Percentiles rank a stretch among this genome's conserved stretches.
These are phyloP conservation scores for Drosophila dives DNA, from an alignment of 2,888 invertebrate genomes.

Conservation along the genomic window DNA sequence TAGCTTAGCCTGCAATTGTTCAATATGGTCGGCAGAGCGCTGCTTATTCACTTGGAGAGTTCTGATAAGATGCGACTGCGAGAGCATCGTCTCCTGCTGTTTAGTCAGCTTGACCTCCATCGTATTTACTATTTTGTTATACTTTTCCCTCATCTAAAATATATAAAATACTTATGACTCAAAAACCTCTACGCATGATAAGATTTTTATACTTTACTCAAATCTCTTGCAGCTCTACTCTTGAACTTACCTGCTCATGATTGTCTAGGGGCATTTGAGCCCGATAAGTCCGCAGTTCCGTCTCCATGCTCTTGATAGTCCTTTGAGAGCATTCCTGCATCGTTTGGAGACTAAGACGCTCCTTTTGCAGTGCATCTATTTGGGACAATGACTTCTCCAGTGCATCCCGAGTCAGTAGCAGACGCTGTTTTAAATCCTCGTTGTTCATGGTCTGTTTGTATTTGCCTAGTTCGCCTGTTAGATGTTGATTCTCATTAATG, in stretches of 20 bases:
- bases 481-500: conserved; percentile 82
- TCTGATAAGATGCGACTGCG: conserved; percentile 48
- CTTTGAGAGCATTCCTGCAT: conserved; percentile 89
- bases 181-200: neutral
- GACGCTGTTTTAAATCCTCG: conserved; percentile 57
- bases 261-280: conserved; percentile 59
- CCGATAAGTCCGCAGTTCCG: conserved; percentile 87
- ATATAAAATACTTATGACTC: neutral
- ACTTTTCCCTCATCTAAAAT: conserved; percentile 85
- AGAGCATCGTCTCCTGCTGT: conserved; percentile 45
- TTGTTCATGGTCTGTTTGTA: conserved; percentile 44
- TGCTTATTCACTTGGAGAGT: conserved; percentile 69
- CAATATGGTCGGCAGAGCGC: conserved; percentile 46
- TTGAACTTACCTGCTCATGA: conserved; percentile 61
- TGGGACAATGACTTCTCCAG: conserved; percentile 84
- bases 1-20: conserved; percentile 62
- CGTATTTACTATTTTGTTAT: conserved; percentile 86
- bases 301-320: conserved; percentile 89
- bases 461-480: conserved; percentile 69
- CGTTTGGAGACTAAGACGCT: conserved; percentile 88
- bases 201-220: neutral
- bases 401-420: conserved; percentile 77
- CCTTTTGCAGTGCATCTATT: conserved; percentile 85
- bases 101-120: conserved; percentile 78
- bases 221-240: neutral